Percentiles rank a stretch among this genome's conserved stretches.
These are phyloP conservation scores for Procambarus clarkii DNA, from an alignment of 1,140 invertebrate genomes.

Conservation along the genomic window DNA sequence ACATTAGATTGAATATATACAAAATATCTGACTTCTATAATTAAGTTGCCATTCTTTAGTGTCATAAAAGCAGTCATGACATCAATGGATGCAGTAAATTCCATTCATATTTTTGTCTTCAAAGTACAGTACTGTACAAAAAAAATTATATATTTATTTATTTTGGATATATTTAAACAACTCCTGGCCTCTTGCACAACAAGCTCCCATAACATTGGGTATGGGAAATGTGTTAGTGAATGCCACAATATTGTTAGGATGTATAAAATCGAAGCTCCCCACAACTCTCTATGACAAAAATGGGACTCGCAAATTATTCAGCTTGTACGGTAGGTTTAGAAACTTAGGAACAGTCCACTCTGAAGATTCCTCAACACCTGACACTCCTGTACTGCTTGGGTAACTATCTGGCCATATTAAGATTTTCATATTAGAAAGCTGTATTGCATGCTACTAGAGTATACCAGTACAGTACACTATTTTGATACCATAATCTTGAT, in stretches of 20 bases:
- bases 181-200: background rate
- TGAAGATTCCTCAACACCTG: background rate
- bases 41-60: too few relatives aligned
- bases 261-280: background rate
- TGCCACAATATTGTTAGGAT: background rate
- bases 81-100: too few relatives aligned
- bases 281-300: background rate
- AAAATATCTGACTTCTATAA: too few relatives aligned
- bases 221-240: background rate
- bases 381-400: background rate
- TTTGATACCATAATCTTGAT: constrained; percentile 18
- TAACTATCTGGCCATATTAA: background rate
- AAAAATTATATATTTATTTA: background rate
- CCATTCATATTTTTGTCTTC: too few relatives aligned
- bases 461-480: background rate
- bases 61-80: too few relatives aligned
- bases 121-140: too few relatives aligned
- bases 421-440: background rate
- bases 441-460: background rate
- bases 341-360: background rate
- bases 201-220: background rate
- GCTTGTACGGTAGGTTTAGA: background rate
- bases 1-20: too few relatives aligned
- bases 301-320: background rate
- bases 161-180: background rate